phyloP scores from a whole-genome alignment of 2,113 vertebrate genomes.

The Tachysurus vachellii region DNA sequence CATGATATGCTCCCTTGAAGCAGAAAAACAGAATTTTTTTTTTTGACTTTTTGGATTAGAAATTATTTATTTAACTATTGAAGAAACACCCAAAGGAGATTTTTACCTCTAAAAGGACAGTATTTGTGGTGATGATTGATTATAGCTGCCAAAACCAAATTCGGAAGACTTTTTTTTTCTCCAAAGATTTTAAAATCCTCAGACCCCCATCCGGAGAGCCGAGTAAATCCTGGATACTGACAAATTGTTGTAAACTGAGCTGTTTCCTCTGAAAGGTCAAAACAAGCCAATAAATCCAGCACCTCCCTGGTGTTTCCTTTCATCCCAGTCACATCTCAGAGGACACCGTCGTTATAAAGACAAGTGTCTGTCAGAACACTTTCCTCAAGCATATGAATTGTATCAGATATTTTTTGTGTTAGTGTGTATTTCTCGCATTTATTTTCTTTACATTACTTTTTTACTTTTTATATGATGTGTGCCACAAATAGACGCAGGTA shows the following conservation, averaged over 20 bases:
- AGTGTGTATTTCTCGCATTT: not conserved
- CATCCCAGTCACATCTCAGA: slow-evolving; percentile 5
- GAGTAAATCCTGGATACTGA: not conserved
- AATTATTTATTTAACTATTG: not conserved
- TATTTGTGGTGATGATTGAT: not conserved
- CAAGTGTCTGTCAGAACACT: slow-evolving; percentile 32
- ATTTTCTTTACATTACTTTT: not conserved
- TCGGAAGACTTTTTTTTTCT: not conserved
- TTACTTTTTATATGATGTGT: slow-evolving; percentile 27
- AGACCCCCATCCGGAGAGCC: not conserved
- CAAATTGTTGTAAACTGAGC: slow-evolving; percentile 29
- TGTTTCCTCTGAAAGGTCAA: slow-evolving; percentile 39
- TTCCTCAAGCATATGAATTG: slow-evolving; percentile 21
- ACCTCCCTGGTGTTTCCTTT: slow-evolving; percentile 24
- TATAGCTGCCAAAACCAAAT: not conserved
- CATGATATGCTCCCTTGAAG: slow-evolving; percentile 12
- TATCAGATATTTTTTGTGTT: slow-evolving; percentile 26
- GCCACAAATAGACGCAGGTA: slow-evolving; percentile 29
- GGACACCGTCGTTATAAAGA: slow-evolving; percentile 41
- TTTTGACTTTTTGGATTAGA: not conserved
- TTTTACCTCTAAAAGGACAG: not conserved
- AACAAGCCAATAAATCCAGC: slow-evolving; percentile 30
- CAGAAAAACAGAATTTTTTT: not conserved
- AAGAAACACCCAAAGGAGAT: not conserved
- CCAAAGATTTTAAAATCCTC: not conserved